phyloP scores from a whole-genome alignment of 2,888 invertebrate genomes.

The Timema podura region DNA sequence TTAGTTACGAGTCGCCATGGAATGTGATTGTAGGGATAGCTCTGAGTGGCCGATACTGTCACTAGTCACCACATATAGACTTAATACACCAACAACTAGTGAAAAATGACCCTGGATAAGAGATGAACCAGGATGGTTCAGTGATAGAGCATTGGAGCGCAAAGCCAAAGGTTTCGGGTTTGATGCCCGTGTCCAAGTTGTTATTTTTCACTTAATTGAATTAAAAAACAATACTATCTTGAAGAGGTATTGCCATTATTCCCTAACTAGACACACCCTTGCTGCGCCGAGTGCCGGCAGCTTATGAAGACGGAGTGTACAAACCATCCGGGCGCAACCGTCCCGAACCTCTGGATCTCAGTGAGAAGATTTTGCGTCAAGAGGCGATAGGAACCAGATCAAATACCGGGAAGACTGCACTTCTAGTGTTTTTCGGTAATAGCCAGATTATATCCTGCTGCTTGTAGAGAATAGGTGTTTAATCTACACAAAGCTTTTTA shows the following conservation, averaged over 20 bases:
- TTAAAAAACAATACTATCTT: too few species aligned
- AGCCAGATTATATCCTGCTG: constrained; percentile 8
- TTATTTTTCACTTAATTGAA: too few species aligned
- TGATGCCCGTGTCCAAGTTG: too few species aligned
- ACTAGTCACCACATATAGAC: too few species aligned
- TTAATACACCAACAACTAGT: too few species aligned
- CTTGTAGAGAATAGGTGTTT: background rate
- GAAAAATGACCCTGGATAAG: too few species aligned
- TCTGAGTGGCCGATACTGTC: too few species aligned
- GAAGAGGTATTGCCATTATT: background rate
- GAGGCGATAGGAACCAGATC: constrained; percentile 43
- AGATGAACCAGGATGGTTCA: too few species aligned
- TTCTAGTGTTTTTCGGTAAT: constrained; percentile 57
- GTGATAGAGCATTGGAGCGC: too few species aligned
- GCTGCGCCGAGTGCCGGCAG: constrained; percentile 51
- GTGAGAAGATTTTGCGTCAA: constrained; percentile 48
- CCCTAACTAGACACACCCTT: constrained; percentile 48
- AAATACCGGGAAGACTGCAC: constrained; percentile 51
- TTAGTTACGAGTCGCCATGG: too few species aligned
- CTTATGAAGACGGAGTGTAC: constrained; percentile 55
- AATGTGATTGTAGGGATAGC: too few species aligned
- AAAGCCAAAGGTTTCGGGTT: too few species aligned
- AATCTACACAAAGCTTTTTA: background rate
- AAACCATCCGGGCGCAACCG: constrained; percentile 47
- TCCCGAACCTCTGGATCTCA: constrained; percentile 52